Evolutionary conservation across 1,140 invertebrate genomes (phyloP), one percentile per base, ranked within the genome.

Genomic region (Parasteatoda tepidariorum): DNA sequence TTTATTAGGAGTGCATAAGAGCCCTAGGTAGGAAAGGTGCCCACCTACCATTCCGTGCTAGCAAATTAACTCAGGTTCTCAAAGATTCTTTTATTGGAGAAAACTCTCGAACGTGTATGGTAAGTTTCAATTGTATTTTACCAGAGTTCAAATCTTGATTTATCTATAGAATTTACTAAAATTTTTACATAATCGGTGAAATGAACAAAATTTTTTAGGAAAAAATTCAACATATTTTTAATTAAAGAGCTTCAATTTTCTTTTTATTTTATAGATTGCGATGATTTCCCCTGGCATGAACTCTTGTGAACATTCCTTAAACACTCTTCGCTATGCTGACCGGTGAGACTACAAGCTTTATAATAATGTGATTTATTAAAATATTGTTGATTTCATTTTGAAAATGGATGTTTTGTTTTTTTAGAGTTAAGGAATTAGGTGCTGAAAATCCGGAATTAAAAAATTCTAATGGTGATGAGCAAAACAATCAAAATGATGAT

Each of bases 41-140:
- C 71, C 97, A 99, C 91, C 91, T 99, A 85, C 98, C 98, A 28
- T 99, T 99, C 91, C 92, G 98, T 88, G 97, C 96, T 34, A 98
- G 96, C 87, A 99, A 99, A 90, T 91, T 99, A 26, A 99, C 98
- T 57, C 97, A 99, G 91, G 97, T 99, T 67, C 90, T 99, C 73
- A 92, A 97, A 86, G 98, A 99, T 90, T 98, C 96, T n/a, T 99
- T 99, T 89, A 98, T 99, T 87, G 97, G 98, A 34, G 97, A 98
- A 88, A 99, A 99, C 90, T 97, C 96, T 31, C 94, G 94, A 88
- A 99, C 97, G 2, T 99, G 98, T 89, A 99, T 99, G 98, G 92
- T 93, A 84, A 88, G 88, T 87, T 57, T 54, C 9, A 54, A 74
- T 48, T n/a, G 13, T 24, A 48, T n/a, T n/a, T n/a, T n/a, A n/a